Conservation (phyloP, 2,797 vertebrate genomes). For the Anguilla pacifica region DNA sequence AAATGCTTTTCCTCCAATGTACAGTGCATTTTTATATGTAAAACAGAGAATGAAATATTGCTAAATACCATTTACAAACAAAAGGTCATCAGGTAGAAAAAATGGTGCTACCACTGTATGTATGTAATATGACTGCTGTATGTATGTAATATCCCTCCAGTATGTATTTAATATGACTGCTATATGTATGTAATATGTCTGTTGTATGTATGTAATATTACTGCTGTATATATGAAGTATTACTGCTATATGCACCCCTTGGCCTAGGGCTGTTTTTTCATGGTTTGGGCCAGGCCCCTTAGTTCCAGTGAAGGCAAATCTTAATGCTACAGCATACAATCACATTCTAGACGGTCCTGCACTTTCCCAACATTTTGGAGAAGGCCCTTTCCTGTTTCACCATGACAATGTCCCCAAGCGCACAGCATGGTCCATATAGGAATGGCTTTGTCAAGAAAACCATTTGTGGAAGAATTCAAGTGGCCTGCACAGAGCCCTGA, state of each 20-base stretch:
- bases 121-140: neutral
- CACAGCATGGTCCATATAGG: too few relatives aligned
- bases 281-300: too few relatives aligned
- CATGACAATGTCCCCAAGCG: too few relatives aligned
- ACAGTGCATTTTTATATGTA: neutral
- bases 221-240: neutral
- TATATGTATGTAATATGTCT: neutral
- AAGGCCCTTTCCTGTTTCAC: too few relatives aligned
- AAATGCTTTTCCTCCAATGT: neutral
- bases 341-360: too few relatives aligned
- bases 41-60: slow-evolving; percentile 8
- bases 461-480: too few relatives aligned
- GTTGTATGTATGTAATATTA: neutral
- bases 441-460: too few relatives aligned
- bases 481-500: too few relatives aligned
- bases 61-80: neutral
- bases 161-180: neutral
- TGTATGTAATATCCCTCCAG: neutral
- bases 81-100: neutral
- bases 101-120: neutral
- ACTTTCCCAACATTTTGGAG: too few relatives aligned
- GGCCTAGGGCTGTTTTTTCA: too few relatives aligned
- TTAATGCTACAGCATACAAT: too few relatives aligned
- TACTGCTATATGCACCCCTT: neutral
- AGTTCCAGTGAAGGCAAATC: too few relatives aligned